Evolutionary conservation across 1,140 invertebrate genomes (phyloP), one percentile per base, ranked within the genome.

Genomic region (Drosophila lacertosa): DNA sequence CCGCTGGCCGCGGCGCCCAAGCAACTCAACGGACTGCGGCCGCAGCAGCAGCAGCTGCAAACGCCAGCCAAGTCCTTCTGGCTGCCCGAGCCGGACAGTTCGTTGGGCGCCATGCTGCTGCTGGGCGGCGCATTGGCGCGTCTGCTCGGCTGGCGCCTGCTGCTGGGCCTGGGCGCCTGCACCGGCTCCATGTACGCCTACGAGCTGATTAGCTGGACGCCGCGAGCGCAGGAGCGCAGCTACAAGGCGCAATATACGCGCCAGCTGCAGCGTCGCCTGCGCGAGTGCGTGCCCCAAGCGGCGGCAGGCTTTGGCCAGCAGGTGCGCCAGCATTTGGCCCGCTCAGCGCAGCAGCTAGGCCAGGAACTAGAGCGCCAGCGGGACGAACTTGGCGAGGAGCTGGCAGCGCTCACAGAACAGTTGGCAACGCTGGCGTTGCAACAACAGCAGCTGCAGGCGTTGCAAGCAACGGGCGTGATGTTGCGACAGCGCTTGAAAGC

Each of bases 271-370:
- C 95, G 95, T 75, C 98, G 99, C 92, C 93, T 99, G 47, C 94
- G 96, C 98, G 89, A 66, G 0, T n/a, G 22, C 2, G 96, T 99
- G 16, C 97, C 99, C 92, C 94, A 99, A 44, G 99, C 98, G n/a
- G 99, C 98, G 26, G 95, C 96, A 16, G 99, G 99, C 92, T 99
- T 98, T 91, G 99, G 98, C 91, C 97, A 99, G 91, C 99, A 99
- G 95, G 98, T 81, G 40, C 40, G 42, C 13, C 66, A 82, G 20
- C 74, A 86, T 15, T 16, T 86, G 39, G 20, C 24, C 32, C 33
- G 50, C n/a, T 65, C 35, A 5, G 11, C 45, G 24, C 37, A 37
- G 37, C 24, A 48, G 32, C 11, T 48, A 0, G n/a, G 40, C 5
- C 0, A 2, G 0, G 33, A 50, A 37, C 6, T 45, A 11, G 13